Conservation (phyloP, 2,113 vertebrate species). For the Mustelus asterias region DNA sequence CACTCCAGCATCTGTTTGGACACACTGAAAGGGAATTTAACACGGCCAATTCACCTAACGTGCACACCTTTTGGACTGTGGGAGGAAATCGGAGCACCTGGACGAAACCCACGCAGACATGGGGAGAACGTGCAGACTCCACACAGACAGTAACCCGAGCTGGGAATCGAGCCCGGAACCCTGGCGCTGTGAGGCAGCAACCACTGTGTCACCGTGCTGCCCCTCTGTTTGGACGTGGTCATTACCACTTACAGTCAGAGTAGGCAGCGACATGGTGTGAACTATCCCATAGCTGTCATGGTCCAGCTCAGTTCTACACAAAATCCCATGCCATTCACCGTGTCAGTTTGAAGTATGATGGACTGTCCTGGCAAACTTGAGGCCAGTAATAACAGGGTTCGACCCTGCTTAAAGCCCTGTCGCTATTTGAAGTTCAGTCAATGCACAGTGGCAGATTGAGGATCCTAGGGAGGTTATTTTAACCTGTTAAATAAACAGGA, state of each 20-base stretch:
- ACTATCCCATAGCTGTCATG: not conserved
- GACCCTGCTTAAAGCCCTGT: not conserved
- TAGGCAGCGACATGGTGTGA: not conserved
- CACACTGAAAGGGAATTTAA: no score
- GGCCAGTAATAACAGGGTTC: not conserved
- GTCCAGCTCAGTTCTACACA: not conserved
- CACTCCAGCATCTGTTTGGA: no score
- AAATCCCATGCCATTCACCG: not conserved
- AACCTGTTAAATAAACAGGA: slow-evolving; percentile 3
- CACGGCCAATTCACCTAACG: no score
- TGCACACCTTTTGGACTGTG: no score
- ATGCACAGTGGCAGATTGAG: not conserved
- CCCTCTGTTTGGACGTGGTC: not conserved
- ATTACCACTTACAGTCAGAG: not conserved
- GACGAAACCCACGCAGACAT: no score
- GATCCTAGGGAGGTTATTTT: not conserved
- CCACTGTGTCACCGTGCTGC: no score
- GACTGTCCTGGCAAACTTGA: not conserved
- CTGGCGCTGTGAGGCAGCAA: no score
- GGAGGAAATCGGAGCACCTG: no score
- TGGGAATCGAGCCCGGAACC: no score
- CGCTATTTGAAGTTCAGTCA: not conserved
- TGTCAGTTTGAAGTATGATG: not conserved
- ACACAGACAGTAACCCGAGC: no score
- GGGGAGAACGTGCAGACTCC: no score